These are phyloP conservation scores for Anoplius nigerrimus DNA, from an alignment of 2,888 invertebrate species.

Conservation along the genomic window DNA sequence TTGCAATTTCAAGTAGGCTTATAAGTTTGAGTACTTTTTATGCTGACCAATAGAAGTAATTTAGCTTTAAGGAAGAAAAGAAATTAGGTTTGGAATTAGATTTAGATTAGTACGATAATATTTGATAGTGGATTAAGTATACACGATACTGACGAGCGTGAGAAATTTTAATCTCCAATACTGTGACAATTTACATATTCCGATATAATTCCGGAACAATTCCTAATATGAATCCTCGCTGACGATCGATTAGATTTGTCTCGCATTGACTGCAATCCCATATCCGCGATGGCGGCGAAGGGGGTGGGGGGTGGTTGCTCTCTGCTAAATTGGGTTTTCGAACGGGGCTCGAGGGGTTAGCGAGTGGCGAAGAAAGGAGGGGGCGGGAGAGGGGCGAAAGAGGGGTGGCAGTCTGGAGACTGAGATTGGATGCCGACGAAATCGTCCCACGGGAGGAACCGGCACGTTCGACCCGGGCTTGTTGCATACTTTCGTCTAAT, in stretches of 20 bases:
- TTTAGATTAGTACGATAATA: too few species aligned
- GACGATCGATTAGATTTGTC: constrained; percentile 51
- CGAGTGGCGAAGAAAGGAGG: constrained; percentile 32
- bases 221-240: constrained; percentile 17
- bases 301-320: constrained; percentile 44
- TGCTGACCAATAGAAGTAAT: too few species aligned
- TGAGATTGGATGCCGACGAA: constrained; percentile 67
- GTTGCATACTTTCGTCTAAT: constrained; percentile 65
- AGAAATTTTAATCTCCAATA: too few species aligned
- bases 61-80: too few species aligned
- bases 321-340: constrained; percentile 57
- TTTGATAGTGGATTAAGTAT: too few species aligned
- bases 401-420: constrained; percentile 44
- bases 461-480: constrained; percentile 38
- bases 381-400: constrained; percentile 6
- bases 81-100: too few species aligned
- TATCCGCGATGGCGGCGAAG: constrained; percentile 25
- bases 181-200: too few species aligned
- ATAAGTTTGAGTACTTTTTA: too few species aligned
- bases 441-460: constrained; percentile 57
- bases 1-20: too few species aligned
- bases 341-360: constrained; percentile 41
- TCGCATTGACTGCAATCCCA: constrained; percentile 45
- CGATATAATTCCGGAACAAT: too few species aligned
- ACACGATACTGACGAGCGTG: too few species aligned